Evolutionary conservation across 2,888 invertebrate species (phyloP).

Genomic region (Orgyia antiqua): DNA sequence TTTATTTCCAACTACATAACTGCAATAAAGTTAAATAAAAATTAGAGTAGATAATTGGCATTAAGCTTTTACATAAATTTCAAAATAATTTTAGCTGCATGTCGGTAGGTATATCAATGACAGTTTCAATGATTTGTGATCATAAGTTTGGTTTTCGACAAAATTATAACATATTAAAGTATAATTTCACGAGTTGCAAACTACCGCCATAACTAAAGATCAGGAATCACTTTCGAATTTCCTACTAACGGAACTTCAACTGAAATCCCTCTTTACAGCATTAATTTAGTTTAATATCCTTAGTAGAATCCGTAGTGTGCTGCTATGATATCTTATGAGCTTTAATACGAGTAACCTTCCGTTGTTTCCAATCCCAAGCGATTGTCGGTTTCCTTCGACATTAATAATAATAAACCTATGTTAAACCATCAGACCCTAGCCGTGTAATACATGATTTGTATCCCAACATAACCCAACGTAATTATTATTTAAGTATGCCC

Average conservation of each 20-base stretch:
- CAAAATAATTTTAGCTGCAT: too few species aligned
- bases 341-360: conserved; percentile 19
- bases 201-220: conserved; percentile 28
- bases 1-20: too few species aligned
- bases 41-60: too few species aligned
- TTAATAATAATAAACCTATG: conserved; percentile 36
- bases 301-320: conserved; percentile 11
- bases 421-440: conserved; percentile 22
- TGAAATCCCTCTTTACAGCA: conserved; percentile 25
- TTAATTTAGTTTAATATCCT: conserved; percentile 28
- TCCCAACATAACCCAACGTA: conserved; percentile 23
- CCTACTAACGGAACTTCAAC: conserved; percentile 8
- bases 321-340: conserved; percentile 24
- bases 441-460: conserved; percentile 31
- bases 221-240: conserved; percentile 24
- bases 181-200: conserved; percentile 21
- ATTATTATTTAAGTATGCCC: conserved; percentile 32
- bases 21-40: too few species aligned
- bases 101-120: too few species aligned
- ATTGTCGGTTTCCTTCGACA: conserved; percentile 23
- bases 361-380: conserved; percentile 25
- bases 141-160: too few species aligned
- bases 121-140: too few species aligned
- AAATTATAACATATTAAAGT: conserved; percentile 6
- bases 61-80: too few species aligned